Evolutionary conservation across 2,113 vertebrate species (phyloP).

Genomic region (Eleginops maclovinus): DNA sequence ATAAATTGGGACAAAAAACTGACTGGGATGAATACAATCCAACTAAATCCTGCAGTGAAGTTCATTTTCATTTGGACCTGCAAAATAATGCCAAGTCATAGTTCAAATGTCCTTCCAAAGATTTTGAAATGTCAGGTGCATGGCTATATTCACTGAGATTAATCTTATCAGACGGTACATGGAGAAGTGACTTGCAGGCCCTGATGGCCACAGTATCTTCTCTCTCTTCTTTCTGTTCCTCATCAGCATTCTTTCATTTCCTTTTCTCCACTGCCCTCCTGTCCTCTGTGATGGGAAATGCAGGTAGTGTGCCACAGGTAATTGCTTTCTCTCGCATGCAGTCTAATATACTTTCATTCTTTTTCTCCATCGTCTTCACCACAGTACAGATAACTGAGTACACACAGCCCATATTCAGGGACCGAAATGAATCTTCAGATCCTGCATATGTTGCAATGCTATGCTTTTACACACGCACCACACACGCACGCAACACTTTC

Average conservation of each 20-base stretch:
- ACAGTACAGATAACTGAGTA: slow-evolving; percentile 9
- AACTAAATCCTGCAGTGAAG: not conserved
- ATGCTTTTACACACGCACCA: slow-evolving; percentile 16
- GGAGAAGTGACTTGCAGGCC: slow-evolving; percentile 37
- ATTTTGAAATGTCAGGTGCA: slow-evolving; percentile 21
- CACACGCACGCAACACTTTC: not conserved
- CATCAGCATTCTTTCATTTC: slow-evolving; percentile 7
- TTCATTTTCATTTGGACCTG: slow-evolving; percentile 9
- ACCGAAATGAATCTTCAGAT: slow-evolving; percentile 16
- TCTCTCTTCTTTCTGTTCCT: slow-evolving; percentile 8
- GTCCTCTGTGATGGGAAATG: slow-evolving; percentile 44
- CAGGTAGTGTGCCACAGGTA: slow-evolving; percentile 39
- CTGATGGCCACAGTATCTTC: slow-evolving; percentile 17
- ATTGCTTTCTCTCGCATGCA: slow-evolving; percentile 56
- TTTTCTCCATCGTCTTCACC: slow-evolving; percentile 5
- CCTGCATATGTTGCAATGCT: slow-evolving; percentile 26
- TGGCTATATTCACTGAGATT: slow-evolving; percentile 36
- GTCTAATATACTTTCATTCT: slow-evolving; percentile 37
- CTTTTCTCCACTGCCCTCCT: slow-evolving; percentile 30
- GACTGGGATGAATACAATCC: not conserved
- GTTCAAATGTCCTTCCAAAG: slow-evolving; percentile 3
- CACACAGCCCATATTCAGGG: not conserved
- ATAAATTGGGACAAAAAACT: not conserved
- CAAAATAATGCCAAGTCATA: slow-evolving; percentile 30
- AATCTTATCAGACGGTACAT: slow-evolving; percentile 42